Percentiles rank a stretch among this genome's conserved stretches.
phyloP scores from a whole-genome alignment of 1,140 invertebrate species.

The Zaprionus ornatus region DNA sequence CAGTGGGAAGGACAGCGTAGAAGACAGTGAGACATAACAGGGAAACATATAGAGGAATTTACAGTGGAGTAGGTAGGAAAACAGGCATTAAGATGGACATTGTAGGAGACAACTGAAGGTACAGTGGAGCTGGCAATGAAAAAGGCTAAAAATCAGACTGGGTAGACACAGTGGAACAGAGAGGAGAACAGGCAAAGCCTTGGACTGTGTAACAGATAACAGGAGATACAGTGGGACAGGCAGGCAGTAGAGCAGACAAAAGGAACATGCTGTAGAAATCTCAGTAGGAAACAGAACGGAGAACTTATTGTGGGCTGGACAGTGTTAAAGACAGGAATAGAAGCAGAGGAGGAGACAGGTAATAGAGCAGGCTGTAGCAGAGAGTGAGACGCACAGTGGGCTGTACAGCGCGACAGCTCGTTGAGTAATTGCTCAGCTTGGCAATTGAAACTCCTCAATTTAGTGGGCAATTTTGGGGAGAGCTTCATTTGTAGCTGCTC shows the following conservation, averaged over 20 bases:
- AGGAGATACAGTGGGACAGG: slow-evolving; percentile 32
- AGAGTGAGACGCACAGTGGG: neutral
- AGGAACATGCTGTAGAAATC: neutral
- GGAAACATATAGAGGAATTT: too few species aligned
- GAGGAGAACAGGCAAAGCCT: neutral
- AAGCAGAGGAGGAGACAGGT: neutral
- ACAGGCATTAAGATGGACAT: neutral
- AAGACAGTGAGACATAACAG: neutral
- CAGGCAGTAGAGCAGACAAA: neutral
- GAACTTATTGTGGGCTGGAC: neutral
- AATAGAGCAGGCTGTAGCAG: neutral
- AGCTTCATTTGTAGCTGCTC: neutral
- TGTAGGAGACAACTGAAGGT: neutral
- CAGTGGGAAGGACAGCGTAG: neutral
- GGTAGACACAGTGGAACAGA: neutral
- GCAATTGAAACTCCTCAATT: slow-evolving; percentile 72
- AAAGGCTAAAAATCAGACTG: too few species aligned
- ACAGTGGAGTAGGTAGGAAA: too few species aligned
- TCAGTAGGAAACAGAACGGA: neutral
- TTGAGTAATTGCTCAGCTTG: slow-evolving; percentile 48
- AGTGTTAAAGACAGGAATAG: neutral
- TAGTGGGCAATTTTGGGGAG: slow-evolving; percentile 54
- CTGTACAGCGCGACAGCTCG: neutral
- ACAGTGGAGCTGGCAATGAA: neutral
- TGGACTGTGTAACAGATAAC: neutral